phyloP scores from a whole-genome alignment of 2,113 vertebrate species.

The Hippolais icterina region DNA sequence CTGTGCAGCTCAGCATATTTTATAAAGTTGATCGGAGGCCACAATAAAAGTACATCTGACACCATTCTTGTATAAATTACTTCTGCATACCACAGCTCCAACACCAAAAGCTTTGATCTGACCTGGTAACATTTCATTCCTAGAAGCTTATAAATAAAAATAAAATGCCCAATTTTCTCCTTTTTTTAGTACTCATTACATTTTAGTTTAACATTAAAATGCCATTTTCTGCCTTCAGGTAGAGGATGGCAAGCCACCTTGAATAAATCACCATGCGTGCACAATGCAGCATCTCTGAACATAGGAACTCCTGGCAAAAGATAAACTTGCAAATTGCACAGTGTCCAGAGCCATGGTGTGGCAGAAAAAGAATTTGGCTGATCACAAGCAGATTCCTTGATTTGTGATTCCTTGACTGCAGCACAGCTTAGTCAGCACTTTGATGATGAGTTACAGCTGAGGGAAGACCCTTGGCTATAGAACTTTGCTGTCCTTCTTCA shows the following conservation, averaged over 20 bases:
- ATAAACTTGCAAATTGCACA: not conserved
- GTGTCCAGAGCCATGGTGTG: not conserved
- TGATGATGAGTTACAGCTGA: not conserved
- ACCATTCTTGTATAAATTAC: not conserved
- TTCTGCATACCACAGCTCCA: not conserved
- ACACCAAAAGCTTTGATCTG: not conserved
- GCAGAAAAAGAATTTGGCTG: not conserved
- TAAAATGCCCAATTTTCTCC: not conserved
- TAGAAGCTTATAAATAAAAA: conserved; percentile 15
- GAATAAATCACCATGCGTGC: not conserved
- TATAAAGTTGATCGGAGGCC: not conserved
- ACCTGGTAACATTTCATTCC: not conserved
- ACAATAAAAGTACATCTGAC: not conserved
- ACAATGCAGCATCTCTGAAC: not conserved
- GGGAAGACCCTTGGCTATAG: not conserved
- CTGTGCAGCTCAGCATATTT: not conserved
- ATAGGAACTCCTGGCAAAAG: not conserved
- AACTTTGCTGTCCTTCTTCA: not conserved
- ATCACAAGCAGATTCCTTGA: not conserved
- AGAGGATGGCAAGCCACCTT: not conserved
- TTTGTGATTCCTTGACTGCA: not conserved
- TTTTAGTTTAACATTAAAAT: not conserved
- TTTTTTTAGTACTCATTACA: not conserved
- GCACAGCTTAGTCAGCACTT: not conserved
- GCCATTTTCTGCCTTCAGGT: not conserved